These are phyloP conservation scores for Hemicordylus capensis DNA, from an alignment of 2,113 vertebrate species.

Conservation along the genomic window DNA sequence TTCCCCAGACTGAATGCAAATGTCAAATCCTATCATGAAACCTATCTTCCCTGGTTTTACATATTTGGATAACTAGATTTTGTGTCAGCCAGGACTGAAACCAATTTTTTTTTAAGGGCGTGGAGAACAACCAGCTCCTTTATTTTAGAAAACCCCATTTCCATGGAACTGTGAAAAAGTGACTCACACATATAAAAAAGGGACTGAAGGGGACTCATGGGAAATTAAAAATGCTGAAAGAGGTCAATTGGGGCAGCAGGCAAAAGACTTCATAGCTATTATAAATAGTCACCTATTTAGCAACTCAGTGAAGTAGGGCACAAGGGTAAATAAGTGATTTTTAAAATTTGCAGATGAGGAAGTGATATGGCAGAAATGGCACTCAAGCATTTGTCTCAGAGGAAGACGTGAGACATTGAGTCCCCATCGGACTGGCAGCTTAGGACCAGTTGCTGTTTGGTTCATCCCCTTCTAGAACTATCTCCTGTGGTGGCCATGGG, in stretches of 20 bases:
- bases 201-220: neutral
- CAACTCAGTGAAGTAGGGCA: neutral
- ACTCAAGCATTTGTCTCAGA: constrained; percentile 15
- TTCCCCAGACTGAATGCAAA: neutral
- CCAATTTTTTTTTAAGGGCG: neutral
- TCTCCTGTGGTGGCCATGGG: no score
- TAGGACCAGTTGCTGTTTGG: no score
- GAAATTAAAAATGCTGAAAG: neutral
- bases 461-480: no score
- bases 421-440: no score
- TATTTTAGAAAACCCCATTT: neutral
- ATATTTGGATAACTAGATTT: neutral
- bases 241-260: neutral
- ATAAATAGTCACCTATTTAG: neutral
- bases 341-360: neutral
- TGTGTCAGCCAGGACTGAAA: neutral
- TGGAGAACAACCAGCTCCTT: neutral
- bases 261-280: neutral
- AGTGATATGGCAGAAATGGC: neutral
- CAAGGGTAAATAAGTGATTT: neutral
- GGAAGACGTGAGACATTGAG: no score
- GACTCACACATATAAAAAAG: no score
- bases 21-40: neutral
- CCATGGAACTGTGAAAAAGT: neutral
- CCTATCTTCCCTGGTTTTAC: neutral